These are phyloP conservation scores for Danio jaintianensis DNA, from an alignment of 2,797 vertebrate genomes.

Conservation along the genomic window DNA sequence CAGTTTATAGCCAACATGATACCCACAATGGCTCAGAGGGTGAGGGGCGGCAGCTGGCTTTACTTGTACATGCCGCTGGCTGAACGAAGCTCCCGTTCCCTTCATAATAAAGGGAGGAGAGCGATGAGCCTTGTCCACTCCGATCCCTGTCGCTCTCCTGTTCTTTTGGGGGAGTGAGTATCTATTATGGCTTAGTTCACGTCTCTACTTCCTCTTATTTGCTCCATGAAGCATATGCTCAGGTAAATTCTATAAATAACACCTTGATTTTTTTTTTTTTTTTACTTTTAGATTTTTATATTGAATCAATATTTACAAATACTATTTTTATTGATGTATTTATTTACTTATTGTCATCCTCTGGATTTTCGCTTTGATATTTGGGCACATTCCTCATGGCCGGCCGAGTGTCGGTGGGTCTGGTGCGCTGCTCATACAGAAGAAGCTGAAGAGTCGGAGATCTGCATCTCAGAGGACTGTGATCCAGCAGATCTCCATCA, in stretches of 20 bases:
- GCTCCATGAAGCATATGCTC: conserved; percentile 72
- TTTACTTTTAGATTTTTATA: conserved; percentile 52
- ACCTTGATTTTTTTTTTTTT: conserved; percentile 41
- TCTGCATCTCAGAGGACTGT: conserved; percentile 73
- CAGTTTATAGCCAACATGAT: conserved; percentile 68
- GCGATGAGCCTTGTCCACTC: conserved; percentile 73
- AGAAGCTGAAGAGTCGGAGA: conserved; percentile 65
- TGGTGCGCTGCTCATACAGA: conserved; percentile 71
- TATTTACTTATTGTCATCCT: conserved; percentile 65
- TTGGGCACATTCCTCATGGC: conserved; percentile 71
- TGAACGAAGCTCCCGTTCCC: conserved; percentile 77
- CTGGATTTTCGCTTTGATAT: conserved; percentile 69
- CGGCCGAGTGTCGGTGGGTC: conserved; percentile 68
- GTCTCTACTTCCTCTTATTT: conserved; percentile 72
- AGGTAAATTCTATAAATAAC: conserved; percentile 65
- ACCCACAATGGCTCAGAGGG: conserved; percentile 68
- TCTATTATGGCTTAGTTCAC: conserved; percentile 91
- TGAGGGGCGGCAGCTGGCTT: conserved; percentile 68
- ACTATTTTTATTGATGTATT: conserved; percentile 72
- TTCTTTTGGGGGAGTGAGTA: conserved; percentile 69
- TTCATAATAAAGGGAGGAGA: conserved; percentile 74
- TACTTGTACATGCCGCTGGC: conserved; percentile 65
- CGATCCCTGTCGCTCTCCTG: conserved; percentile 69
- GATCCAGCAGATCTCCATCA: conserved; percentile 69
- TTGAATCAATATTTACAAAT: conserved; percentile 70